Percentiles rank a stretch among this genome's conserved stretches.
Conservation (phyloP, 2,113 vertebrate species). For the Conger conger region DNA sequence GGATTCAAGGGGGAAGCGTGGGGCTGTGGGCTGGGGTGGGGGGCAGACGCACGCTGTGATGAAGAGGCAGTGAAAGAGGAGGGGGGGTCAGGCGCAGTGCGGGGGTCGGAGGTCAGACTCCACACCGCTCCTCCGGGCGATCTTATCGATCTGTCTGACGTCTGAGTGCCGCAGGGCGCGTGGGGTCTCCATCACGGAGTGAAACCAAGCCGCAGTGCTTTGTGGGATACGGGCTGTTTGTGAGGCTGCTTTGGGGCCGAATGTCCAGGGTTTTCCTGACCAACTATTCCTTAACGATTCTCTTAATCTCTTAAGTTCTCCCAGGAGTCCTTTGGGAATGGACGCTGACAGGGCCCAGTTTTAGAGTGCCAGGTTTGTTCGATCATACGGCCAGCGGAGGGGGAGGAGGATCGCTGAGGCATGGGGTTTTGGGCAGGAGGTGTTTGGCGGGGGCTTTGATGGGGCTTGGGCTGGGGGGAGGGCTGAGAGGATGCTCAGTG, state of each 20-base stretch:
- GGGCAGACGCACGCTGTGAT: not conserved
- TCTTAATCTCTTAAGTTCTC: too few species aligned
- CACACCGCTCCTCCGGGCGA: not conserved
- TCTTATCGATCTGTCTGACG: constrained; percentile 3
- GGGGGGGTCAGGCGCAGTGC: not conserved
- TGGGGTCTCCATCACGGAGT: not conserved
- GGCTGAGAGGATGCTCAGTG: not conserved
- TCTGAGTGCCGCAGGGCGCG: not conserved
- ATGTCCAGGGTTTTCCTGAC: too few species aligned
- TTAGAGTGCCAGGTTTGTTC: too few species aligned
- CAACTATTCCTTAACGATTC: too few species aligned
- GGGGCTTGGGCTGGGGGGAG: not conserved
- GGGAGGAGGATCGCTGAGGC: too few species aligned
- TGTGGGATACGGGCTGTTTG: not conserved
- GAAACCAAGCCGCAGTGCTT: not conserved
- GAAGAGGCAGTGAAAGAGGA: not conserved
- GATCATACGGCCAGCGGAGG: too few species aligned
- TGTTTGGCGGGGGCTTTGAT: not conserved
- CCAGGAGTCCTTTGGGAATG: too few species aligned
- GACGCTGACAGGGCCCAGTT: too few species aligned
- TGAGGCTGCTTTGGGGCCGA: not conserved
- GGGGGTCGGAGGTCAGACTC: not conserved
- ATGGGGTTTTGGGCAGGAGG: too few species aligned
- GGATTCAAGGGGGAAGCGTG: too few species aligned
- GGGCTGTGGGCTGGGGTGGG: too few species aligned